A percentile compares a stretch with the other conserved stretches of the same genome.
phyloP scores from a whole-genome alignment of 1,140 invertebrate genomes.

The Copidosoma floridanum region DNA sequence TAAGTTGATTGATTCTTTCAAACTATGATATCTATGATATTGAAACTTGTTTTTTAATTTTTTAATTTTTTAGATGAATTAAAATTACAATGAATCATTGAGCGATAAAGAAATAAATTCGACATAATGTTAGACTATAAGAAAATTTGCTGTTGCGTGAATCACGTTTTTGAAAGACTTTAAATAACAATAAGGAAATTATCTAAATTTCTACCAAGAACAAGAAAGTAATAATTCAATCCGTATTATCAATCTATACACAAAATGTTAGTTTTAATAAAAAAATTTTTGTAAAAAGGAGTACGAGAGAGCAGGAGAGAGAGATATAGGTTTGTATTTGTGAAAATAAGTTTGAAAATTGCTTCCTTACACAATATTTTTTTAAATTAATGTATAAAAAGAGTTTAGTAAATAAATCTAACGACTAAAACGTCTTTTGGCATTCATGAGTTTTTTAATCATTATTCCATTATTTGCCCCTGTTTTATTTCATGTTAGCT shows the following conservation, averaged over 20 bases:
- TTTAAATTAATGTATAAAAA: slow-evolving; percentile 24
- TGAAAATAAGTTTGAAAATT: slow-evolving; percentile 18
- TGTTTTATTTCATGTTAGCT: too few relatives aligned
- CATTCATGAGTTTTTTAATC: too few relatives aligned
- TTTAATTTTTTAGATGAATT: too few relatives aligned
- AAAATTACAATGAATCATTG: too few relatives aligned
- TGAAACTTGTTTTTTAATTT: too few relatives aligned
- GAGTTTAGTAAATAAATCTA: slow-evolving; percentile 18
- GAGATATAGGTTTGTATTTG: neutral
- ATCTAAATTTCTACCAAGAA: neutral
- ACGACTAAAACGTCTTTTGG: neutral
- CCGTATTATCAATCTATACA: too few relatives aligned
- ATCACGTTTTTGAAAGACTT: slow-evolving; percentile 15
- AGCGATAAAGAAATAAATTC: too few relatives aligned
- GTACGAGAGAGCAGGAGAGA: neutral
- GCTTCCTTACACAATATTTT: slow-evolving; percentile 22
- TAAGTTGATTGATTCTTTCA: too few relatives aligned
- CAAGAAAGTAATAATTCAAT: neutral
- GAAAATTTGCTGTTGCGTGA: neutral
- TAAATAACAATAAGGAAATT: neutral
- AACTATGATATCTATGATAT: too few relatives aligned
- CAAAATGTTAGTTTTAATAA: neutral
- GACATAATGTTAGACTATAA: too few relatives aligned
- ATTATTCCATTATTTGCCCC: too few relatives aligned
- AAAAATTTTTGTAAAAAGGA: slow-evolving; percentile 10